Evolutionary conservation across 1,140 invertebrate genomes (phyloP).

Genomic region (Sitodiplosis mosellana): DNA sequence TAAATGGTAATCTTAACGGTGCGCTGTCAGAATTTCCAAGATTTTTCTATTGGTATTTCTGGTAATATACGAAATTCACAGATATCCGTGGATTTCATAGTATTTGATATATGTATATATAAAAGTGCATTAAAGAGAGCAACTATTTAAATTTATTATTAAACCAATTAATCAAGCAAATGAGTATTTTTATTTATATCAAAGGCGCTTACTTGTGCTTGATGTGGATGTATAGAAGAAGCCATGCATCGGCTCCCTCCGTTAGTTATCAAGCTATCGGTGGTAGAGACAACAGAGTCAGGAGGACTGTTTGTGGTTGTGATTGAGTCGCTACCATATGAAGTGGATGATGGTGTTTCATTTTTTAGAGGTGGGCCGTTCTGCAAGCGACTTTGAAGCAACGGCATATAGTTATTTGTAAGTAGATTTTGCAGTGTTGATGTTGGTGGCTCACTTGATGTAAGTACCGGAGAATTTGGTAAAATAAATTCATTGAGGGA

Average conservation of each 20-base stretch:
- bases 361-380: conserved; percentile 37
- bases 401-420: conserved; percentile 51
- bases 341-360: conserved; percentile 51
- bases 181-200: conserved; percentile 4
- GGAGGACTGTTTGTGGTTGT: conserved; percentile 39
- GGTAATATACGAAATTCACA: too few relatives aligned
- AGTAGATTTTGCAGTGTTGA: conserved; percentile 53
- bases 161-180: too few relatives aligned
- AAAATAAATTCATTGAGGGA: conserved; percentile 45
- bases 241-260: conserved; percentile 28
- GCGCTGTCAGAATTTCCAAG: too few relatives aligned
- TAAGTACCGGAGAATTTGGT: conserved; percentile 38
- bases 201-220: conserved; percentile 8
- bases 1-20: too few relatives aligned
- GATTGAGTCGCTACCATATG: conserved; percentile 52
- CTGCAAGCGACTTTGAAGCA: conserved; percentile 50
- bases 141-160: neutral
- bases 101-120: too few relatives aligned
- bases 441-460: conserved; percentile 22
- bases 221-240: conserved; percentile 20
- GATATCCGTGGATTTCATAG: too few relatives aligned
- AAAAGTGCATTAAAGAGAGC: too few relatives aligned
- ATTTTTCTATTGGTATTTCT: too few relatives aligned
- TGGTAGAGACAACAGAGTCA: conserved; percentile 39
- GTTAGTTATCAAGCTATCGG: conserved; percentile 40